Evolutionary conservation across 2,797 vertebrate species (phyloP).

Genomic region (Echiichthys vipera): DNA sequence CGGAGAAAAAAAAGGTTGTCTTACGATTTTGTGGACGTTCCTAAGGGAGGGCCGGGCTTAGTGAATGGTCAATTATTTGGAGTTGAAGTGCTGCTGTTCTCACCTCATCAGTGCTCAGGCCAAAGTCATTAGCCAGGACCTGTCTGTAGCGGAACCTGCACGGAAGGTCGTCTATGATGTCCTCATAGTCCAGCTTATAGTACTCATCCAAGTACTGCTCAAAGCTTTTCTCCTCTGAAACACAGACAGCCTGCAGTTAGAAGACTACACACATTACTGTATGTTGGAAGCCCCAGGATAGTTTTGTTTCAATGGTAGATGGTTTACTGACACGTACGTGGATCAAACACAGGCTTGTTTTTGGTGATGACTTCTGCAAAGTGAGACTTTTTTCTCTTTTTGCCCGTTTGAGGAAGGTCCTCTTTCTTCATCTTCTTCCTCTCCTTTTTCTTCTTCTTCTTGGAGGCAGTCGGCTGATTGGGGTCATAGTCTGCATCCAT

Average conservation of each 20-base stretch:
- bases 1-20: too few species aligned
- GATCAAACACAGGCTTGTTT: conserved; percentile 88
- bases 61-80: not conserved
- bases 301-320: rapidly evolving
- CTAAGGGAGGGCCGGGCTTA: too few species aligned
- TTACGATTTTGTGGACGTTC: too few species aligned
- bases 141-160: conserved; percentile 92
- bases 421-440: conserved; percentile 77
- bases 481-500: conserved; percentile 95
- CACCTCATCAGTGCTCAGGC: conserved; percentile 90
- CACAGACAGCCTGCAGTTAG: not conserved
- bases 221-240: conserved; percentile 88
- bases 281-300: too few species aligned
- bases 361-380: conserved; percentile 85
- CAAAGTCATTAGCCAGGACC: conserved; percentile 92
- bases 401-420: conserved; percentile 80
- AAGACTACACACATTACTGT: too few species aligned
- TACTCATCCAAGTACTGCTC: conserved; percentile 93
- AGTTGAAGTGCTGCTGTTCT: not conserved
- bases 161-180: conserved; percentile 91
- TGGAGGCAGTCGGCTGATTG: conserved; percentile 74
- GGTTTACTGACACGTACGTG: conserved; percentile 79
- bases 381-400: conserved; percentile 86
- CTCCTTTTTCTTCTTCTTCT: conserved; percentile 78
- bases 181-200: conserved; percentile 92